Percentiles rank a stretch among this genome's conserved stretches.
These are phyloP conservation scores for Cyrtorhinus lividipennis DNA, from an alignment of 1,140 invertebrate genomes.

Conservation along the genomic window DNA sequence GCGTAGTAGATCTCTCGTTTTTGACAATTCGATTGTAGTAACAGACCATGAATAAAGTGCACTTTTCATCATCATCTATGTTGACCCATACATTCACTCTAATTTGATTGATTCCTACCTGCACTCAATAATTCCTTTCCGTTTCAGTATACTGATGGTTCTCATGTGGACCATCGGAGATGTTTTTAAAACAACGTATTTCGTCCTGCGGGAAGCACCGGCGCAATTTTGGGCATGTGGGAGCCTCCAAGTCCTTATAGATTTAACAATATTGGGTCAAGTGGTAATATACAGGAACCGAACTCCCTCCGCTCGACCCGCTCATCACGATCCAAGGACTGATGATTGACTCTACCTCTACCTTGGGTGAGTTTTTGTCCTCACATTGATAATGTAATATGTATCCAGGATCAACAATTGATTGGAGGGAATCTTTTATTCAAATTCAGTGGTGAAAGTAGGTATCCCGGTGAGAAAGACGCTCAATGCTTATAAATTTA, in stretches of 20 bases:
- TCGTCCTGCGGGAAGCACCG: constrained; percentile 75
- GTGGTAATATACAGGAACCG: constrained; percentile 35
- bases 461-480: no score
- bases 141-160: constrained; percentile 77
- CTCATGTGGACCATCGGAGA: constrained; percentile 91
- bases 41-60: no score
- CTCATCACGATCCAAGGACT: constrained; percentile 10
- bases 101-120: no score
- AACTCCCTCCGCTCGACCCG: constrained; percentile 7
- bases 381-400: no score
- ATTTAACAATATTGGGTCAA: constrained; percentile 68
- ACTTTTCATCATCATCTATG: no score
- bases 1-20: no score
- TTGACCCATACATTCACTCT: no score
- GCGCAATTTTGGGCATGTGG: constrained; percentile 94
- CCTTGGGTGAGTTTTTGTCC: constrained; percentile 21
- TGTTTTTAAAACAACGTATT: constrained; percentile 94
- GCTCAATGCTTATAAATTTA: no score
- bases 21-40: no score
- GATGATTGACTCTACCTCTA: constrained; percentile 21
- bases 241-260: constrained; percentile 74
- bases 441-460: no score
- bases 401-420: no score
- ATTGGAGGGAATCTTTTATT: no score
- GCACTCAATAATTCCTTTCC: not conserved